phyloP scores from a whole-genome alignment of 2,797 vertebrate genomes.

The Rallus crepitans region DNA sequence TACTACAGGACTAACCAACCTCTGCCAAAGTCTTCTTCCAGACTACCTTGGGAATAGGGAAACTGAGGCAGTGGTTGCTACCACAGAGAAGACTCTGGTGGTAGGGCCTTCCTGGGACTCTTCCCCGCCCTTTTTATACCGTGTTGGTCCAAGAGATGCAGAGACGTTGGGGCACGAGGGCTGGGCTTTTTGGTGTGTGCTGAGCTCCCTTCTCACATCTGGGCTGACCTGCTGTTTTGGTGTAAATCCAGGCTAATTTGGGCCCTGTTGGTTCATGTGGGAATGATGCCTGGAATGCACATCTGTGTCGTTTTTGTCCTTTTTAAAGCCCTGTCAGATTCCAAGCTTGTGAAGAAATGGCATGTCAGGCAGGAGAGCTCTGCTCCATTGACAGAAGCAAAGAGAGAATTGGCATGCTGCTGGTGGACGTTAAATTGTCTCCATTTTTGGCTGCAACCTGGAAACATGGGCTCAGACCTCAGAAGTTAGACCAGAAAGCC shows the following conservation, averaged over 20 bases:
- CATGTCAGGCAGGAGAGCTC: background rate
- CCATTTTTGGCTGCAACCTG: background rate
- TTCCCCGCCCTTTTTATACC: background rate
- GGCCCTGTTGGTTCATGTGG: background rate
- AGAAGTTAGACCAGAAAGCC: background rate
- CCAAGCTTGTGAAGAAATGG: background rate
- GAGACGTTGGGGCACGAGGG: rapidly evolving
- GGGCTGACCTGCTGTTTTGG: background rate
- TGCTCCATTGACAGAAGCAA: background rate
- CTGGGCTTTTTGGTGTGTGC: rapidly evolving
- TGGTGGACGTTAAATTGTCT: background rate
- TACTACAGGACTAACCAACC: background rate
- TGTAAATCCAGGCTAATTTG: conserved; percentile 26
- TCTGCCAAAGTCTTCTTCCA: background rate
- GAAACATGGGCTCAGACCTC: background rate
- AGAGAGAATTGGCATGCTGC: background rate
- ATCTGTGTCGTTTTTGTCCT: conserved; percentile 12
- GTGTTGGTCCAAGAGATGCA: background rate
- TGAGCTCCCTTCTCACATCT: background rate
- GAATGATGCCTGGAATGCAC: conserved; percentile 50
- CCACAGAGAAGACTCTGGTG: background rate
- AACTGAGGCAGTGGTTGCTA: background rate
- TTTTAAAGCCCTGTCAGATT: background rate
- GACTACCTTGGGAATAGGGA: background rate
- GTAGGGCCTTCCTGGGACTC: rapidly evolving